Conservation (phyloP, 2,797 vertebrate genomes). For the Meriones psammophilus region DNA sequence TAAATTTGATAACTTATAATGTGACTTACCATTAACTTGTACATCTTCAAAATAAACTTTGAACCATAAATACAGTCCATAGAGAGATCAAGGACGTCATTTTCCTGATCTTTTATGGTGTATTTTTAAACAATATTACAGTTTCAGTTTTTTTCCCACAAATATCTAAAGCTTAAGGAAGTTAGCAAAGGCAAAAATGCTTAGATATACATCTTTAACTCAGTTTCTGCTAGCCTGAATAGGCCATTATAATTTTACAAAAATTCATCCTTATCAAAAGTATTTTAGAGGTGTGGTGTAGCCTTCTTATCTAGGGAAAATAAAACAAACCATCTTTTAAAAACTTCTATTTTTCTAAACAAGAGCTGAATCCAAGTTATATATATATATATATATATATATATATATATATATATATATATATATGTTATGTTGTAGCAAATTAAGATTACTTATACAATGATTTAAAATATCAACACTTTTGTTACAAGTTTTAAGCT, state of each 20-base stretch:
- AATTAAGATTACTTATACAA: too few relatives aligned
- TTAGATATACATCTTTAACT: not conserved
- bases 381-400: not conserved
- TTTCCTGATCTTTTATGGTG: not conserved
- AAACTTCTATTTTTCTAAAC: not conserved
- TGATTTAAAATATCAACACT: too few relatives aligned
- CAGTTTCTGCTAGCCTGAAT: not conserved
- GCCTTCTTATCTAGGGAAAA: not conserved
- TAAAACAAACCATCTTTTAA: not conserved
- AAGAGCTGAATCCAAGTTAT: not conserved
- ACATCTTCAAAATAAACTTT: not conserved
- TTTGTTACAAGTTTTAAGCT: too few relatives aligned
- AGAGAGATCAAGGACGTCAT: not conserved
- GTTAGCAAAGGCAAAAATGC: not conserved
- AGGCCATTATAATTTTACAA: not conserved
- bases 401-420: not conserved
- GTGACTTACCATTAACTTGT: not conserved
- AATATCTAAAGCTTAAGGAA: not conserved
- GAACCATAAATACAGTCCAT: not conserved
- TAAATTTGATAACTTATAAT: not conserved
- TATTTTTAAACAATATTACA: too few relatives aligned
- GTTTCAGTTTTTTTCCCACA: too few relatives aligned
- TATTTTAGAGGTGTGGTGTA: not conserved
- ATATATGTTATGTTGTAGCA: not conserved
- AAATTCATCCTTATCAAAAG: not conserved